Evolutionary conservation across 2,797 vertebrate genomes (phyloP), one percentile per base, ranked within the genome.

Genomic region (Austrolebias charrua): DNA sequence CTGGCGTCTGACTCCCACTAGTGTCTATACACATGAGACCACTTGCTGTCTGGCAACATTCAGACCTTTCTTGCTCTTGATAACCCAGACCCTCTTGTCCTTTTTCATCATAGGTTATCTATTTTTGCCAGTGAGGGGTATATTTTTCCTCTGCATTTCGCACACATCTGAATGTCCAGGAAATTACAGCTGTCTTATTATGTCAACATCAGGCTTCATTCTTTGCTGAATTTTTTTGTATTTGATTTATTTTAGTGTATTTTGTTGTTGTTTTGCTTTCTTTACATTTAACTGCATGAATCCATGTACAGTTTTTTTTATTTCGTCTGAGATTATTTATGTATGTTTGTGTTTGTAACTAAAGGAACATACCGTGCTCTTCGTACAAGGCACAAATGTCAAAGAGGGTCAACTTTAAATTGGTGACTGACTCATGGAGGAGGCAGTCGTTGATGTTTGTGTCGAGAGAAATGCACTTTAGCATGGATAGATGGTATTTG

Each of bases 331-430:
- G n/a, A 40, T 6, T 55, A 6, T 53, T 55, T 31, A 3, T 55
- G 11, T 59, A n/a, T 45, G 4, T 38, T 12, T 33, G 6, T 20
- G 6, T 13, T 19, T 55, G 45, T 33, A 45, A 48, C 61, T 68
- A 55, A 43, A 51, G 42, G 58, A 69, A 62, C 78, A 76, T 14
- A 13, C 46, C 68, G 69, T 76, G 67, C 60, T 52, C 48, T n/a
- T 69, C 33, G 53, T 61, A 40, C 40, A 20, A 29, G 45, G 43
- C 51, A 51, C 24, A 7, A 63, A 40, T 57, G 43, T 52, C 33
- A 18, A 33, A 42, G 28, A 50, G 40, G 47, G 49, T 46, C 53
- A 42, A 52, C 35, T 65, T 74, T 12, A 75, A 52, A 53, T 70
- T 51, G 61, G 55, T 40, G 35, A 33, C 40, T 53, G 61, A 63